Percentiles rank a stretch among this genome's conserved stretches.
Evolutionary conservation across 2,797 vertebrate species (phyloP).

Genomic region (Sebastes nivosus): DNA sequence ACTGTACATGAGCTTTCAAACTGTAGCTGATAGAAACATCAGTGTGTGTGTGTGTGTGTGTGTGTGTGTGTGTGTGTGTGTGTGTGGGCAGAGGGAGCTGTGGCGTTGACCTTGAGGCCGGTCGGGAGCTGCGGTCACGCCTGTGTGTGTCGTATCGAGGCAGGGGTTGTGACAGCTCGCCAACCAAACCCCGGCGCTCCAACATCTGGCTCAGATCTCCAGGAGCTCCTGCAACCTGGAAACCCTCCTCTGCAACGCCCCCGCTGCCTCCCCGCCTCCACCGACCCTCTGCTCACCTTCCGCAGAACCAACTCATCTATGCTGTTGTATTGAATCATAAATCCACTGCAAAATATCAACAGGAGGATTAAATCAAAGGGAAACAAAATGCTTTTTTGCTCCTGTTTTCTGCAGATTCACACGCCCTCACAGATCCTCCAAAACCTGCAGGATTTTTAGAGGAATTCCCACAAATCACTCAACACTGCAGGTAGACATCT

Average conservation of each 20-base stretch:
- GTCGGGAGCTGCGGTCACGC: slow-evolving; percentile 45
- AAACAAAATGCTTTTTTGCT: neutral
- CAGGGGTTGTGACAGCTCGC: slow-evolving; percentile 62
- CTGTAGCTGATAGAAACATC: neutral
- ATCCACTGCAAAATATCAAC: neutral
- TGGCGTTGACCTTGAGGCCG: slow-evolving; percentile 51
- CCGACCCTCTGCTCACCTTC: slow-evolving; percentile 24
- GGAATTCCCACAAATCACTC: neutral
- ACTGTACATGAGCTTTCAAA: neutral
- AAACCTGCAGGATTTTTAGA: slow-evolving; percentile 14
- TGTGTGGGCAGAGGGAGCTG: neutral
- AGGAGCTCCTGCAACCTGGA: slow-evolving; percentile 42
- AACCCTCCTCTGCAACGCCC: neutral
- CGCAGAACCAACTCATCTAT: neutral
- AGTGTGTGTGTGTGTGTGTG: no score
- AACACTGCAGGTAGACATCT: slow-evolving; percentile 19
- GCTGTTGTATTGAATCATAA: slow-evolving; percentile 13
- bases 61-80: neutral
- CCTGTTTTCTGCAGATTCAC: slow-evolving; percentile 28
- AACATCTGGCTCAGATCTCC: slow-evolving; percentile 74
- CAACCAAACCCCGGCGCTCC: slow-evolving; percentile 55
- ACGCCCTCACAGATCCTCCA: slow-evolving; percentile 23
- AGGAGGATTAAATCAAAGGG: neutral
- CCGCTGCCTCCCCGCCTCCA: neutral
- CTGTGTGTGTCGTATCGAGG: slow-evolving; percentile 20